phyloP scores from a whole-genome alignment of 2,113 vertebrate genomes.

The Syngnathus floridae region DNA sequence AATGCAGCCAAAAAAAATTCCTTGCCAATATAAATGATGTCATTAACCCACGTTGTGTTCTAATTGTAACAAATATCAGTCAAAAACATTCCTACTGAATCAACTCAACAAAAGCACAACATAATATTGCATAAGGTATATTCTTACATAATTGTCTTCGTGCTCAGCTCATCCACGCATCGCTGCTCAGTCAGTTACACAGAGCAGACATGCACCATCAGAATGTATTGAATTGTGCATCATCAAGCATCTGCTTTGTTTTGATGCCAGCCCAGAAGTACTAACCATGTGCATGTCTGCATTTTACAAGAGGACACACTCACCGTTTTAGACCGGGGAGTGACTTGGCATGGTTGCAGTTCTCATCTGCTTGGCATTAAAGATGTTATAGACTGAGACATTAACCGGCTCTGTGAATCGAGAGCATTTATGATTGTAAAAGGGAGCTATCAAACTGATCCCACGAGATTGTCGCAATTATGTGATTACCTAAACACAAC shows the following conservation, averaged over 20 bases:
- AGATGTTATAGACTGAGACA: conserved; percentile 11
- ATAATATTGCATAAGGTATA: conserved; percentile 18
- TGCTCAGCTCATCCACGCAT: conserved; percentile 22
- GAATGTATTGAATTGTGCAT: conserved; percentile 62
- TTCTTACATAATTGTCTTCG: conserved; percentile 48
- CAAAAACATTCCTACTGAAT: not conserved
- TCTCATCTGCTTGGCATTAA: conserved; percentile 32
- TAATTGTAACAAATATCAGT: not conserved
- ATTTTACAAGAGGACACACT: conserved; percentile 31
- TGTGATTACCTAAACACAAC: conserved; percentile 15
- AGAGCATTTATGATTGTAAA: conserved; percentile 7
- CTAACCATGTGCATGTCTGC: conserved; percentile 30
- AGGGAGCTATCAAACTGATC: conserved; percentile 1
- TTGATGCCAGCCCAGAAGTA: conserved; percentile 46
- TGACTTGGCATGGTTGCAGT: conserved; percentile 28
- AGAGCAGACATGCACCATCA: conserved; percentile 57
- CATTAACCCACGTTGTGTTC: not conserved
- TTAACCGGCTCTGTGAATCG: conserved; percentile 6
- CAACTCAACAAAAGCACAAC: not conserved
- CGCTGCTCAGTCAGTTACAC: conserved; percentile 31
- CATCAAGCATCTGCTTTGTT: conserved; percentile 66
- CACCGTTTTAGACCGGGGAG: conserved; percentile 31
- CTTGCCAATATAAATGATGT: conserved; percentile 35
- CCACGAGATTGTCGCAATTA: conserved; percentile 1
- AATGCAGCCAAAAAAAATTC: conserved; percentile 23